Percentiles rank a stretch among this genome's conserved stretches.
Evolutionary conservation across 2,888 invertebrate species (phyloP).

Genomic region (Sarcophaga subvicina): DNA sequence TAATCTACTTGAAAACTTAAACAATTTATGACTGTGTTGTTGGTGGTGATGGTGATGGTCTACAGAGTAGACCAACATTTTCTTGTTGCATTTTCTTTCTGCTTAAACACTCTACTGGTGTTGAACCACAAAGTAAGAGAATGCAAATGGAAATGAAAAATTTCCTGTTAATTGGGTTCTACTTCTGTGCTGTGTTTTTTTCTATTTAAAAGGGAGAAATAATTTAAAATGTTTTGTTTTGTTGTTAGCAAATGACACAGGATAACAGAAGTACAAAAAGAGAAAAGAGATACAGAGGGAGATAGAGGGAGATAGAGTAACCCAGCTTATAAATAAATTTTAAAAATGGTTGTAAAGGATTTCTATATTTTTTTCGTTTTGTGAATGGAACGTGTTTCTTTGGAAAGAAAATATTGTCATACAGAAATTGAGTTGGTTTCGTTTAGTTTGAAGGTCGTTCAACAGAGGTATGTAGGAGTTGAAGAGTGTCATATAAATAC

Average conservation of each 20-base stretch:
- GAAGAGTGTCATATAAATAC: too few species aligned
- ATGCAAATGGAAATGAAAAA: background rate
- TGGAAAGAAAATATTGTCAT: too few species aligned
- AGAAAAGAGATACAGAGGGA: too few species aligned
- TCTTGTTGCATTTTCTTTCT: background rate
- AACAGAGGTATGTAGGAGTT: too few species aligned
- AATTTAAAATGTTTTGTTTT: too few species aligned
- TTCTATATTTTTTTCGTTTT: too few species aligned
- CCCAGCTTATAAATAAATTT: too few species aligned
- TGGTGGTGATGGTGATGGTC: background rate
- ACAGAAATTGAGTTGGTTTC: too few species aligned
- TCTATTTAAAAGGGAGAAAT: background rate
- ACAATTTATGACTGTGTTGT: conserved; percentile 9
- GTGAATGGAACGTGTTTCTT: too few species aligned
- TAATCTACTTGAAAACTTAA: conserved; percentile 50
- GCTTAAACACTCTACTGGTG: background rate
- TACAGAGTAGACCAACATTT: background rate
- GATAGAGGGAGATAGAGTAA: too few species aligned
- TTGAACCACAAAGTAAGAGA: background rate
- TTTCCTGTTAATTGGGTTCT: background rate
- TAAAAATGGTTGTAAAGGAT: too few species aligned
- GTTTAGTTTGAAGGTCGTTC: too few species aligned
- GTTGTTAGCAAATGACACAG: background rate
- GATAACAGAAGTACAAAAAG: background rate
- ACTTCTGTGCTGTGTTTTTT: background rate